These are phyloP conservation scores for Lepeophtheirus nordmannii DNA, from an alignment of 2,888 invertebrate genomes.

Conservation along the genomic window DNA sequence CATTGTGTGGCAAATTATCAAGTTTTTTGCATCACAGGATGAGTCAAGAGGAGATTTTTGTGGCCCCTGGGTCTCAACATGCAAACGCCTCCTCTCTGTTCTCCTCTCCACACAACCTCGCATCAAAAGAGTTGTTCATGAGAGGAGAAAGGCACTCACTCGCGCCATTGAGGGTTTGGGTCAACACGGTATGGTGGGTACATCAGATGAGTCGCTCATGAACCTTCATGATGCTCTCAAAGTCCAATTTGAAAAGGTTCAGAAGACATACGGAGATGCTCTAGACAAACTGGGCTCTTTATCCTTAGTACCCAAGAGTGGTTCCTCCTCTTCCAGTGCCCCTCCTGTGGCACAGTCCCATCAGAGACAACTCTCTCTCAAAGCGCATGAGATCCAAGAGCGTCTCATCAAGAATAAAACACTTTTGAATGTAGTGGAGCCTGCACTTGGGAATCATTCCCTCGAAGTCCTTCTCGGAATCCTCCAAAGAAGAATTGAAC, in stretches of 20 bases:
- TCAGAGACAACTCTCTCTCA: conserved; percentile 67
- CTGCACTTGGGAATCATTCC: conserved; percentile 63
- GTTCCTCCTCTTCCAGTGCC: conserved; percentile 31
- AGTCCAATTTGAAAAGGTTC: conserved; percentile 58
- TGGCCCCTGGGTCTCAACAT: conserved; percentile 34
- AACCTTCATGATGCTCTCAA: conserved; percentile 36
- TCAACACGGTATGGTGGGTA: conserved; percentile 60
- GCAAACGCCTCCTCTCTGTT: conserved; percentile 38
- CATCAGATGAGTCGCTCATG: conserved; percentile 40
- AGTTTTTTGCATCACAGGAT: conserved; percentile 46
- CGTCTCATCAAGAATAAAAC: conserved; percentile 81
- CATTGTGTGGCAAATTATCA: conserved; percentile 69
- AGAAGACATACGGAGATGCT: conserved; percentile 70
- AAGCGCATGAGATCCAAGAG: conserved; percentile 70
- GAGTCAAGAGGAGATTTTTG: conserved; percentile 33
- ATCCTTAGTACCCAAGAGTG: conserved; percentile 26
- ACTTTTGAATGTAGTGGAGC: conserved; percentile 48
- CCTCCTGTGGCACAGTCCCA: conserved; percentile 73
- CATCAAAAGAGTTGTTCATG: conserved; percentile 47
- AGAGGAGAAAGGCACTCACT: conserved; percentile 55
- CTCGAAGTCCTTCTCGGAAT: conserved; percentile 54
- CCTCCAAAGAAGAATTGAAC: conserved; percentile 63
- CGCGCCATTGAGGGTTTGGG: conserved; percentile 67
- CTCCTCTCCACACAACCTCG: conserved; percentile 40
- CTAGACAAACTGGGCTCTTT: conserved; percentile 59